phyloP scores from a whole-genome alignment of 2,888 invertebrate genomes.

The Ashinkailepas kermadecensis region DNA sequence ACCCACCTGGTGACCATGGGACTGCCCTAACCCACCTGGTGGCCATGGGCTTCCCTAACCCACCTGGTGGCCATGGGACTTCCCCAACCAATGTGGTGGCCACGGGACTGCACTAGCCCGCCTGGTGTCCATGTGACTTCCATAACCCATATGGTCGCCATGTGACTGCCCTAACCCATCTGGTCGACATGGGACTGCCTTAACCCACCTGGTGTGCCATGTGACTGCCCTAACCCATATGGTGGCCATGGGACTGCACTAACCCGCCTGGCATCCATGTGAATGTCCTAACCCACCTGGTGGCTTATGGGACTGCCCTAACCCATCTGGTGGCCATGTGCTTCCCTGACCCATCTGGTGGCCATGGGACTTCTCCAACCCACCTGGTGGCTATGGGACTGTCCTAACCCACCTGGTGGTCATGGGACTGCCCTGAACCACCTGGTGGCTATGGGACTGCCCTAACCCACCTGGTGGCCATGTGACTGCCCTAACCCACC shows the following conservation, averaged over 20 bases:
- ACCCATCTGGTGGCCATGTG: neutral
- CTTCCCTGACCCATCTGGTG: neutral
- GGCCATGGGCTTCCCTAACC: neutral
- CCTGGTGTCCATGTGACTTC: neutral
- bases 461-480: no score
- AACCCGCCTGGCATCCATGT: neutral
- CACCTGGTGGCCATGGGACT: neutral
- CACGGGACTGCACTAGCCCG: neutral
- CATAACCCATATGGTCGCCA: no score
- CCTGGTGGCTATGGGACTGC: neutral
- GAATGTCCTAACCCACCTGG: neutral
- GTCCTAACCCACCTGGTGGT: neutral
- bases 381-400: neutral
- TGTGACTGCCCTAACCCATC: no score
- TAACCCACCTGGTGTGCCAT: no score
- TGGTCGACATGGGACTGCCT: no score
- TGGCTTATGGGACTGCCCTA: neutral
- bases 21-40: neutral
- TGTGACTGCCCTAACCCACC: no score
- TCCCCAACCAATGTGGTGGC: neutral
- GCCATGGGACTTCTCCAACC: neutral
- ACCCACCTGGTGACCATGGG: neutral
- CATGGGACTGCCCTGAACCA: neutral
- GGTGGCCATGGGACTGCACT: neutral
- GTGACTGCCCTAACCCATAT: neutral